phyloP scores from a whole-genome alignment of 2,113 vertebrate species.

The Ptilorrhoa leucosticta region DNA sequence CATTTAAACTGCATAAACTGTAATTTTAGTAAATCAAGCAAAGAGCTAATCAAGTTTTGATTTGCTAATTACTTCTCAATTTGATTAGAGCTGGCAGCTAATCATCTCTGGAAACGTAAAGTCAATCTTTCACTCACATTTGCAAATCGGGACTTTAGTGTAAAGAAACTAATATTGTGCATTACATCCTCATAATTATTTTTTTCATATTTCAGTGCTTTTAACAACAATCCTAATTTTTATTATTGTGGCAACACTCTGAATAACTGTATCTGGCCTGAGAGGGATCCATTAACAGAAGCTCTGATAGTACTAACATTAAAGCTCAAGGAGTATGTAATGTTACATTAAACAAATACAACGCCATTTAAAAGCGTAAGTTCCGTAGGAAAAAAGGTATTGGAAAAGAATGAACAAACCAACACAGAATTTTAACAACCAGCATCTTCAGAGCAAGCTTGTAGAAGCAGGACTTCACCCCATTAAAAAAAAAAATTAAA shows the following conservation, averaged over 20 bases:
- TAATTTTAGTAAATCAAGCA: slow-evolving; percentile 84
- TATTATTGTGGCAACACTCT: neutral
- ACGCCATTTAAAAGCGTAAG: slow-evolving; percentile 15
- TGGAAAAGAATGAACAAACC: neutral
- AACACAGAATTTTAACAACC: neutral
- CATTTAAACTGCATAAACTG: slow-evolving; percentile 81
- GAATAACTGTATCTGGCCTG: neutral
- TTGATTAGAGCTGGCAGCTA: slow-evolving; percentile 84
- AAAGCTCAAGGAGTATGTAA: neutral
- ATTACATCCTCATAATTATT: slow-evolving; percentile 30
- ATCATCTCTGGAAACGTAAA: slow-evolving; percentile 79
- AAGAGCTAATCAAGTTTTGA: slow-evolving; percentile 86
- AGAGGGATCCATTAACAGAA: neutral
- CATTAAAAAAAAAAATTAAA: neutral
- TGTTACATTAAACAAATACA: slow-evolving; percentile 51
- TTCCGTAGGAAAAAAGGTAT: neutral
- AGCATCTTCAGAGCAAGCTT: neutral
- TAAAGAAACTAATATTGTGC: slow-evolving; percentile 49
- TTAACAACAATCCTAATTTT: slow-evolving; percentile 34
- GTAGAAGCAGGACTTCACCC: neutral
- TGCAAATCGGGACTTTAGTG: slow-evolving; percentile 62
- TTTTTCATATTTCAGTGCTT: slow-evolving; percentile 24
- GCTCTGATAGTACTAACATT: neutral
- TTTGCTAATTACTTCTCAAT: slow-evolving; percentile 85
- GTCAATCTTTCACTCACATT: slow-evolving; percentile 78